Evolutionary conservation across 2,888 invertebrate genomes (phyloP).

Genomic region (Cactoblastis cactorum): DNA sequence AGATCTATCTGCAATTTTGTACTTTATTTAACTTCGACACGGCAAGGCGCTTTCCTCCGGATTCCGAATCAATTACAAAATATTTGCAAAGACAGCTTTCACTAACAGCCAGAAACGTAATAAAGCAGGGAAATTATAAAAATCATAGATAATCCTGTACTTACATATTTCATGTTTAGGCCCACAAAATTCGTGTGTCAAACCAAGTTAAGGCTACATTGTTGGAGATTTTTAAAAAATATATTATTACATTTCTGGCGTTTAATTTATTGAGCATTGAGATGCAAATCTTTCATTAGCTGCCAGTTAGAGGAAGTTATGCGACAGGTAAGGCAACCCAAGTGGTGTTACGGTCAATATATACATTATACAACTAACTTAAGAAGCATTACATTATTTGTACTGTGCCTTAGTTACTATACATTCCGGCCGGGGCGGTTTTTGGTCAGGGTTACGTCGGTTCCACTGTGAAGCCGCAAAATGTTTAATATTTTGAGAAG

Average conservation of each 20-base stretch:
- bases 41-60: slow-evolving; percentile 20
- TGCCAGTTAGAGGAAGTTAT: slow-evolving; percentile 31
- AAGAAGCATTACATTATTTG: slow-evolving; percentile 51
- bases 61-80: slow-evolving; percentile 10
- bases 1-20: slow-evolving; percentile 72
- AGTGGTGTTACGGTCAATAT: slow-evolving; percentile 49
- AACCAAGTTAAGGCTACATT: too few relatives aligned
- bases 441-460: slow-evolving; percentile 20
- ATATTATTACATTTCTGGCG: not conserved
- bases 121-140: not conserved
- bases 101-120: not conserved
- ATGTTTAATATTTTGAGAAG: not conserved
- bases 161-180: too few relatives aligned
- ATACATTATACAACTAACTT: slow-evolving; percentile 43
- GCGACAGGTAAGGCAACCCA: slow-evolving; percentile 58
- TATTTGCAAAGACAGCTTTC: slow-evolving; percentile 6
- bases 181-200: too few relatives aligned
- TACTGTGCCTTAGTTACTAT: slow-evolving; percentile 56
- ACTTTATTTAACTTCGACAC: slow-evolving; percentile 63
- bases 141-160: too few relatives aligned
- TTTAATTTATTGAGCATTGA: not conserved
- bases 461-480: not conserved
- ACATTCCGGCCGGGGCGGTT: slow-evolving; percentile 14
- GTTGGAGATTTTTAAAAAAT: not conserved
- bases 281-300: slow-evolving; percentile 25